These are phyloP conservation scores for Crocidura indochinensis DNA, from an alignment of 2,797 vertebrate species.

Conservation along the genomic window DNA sequence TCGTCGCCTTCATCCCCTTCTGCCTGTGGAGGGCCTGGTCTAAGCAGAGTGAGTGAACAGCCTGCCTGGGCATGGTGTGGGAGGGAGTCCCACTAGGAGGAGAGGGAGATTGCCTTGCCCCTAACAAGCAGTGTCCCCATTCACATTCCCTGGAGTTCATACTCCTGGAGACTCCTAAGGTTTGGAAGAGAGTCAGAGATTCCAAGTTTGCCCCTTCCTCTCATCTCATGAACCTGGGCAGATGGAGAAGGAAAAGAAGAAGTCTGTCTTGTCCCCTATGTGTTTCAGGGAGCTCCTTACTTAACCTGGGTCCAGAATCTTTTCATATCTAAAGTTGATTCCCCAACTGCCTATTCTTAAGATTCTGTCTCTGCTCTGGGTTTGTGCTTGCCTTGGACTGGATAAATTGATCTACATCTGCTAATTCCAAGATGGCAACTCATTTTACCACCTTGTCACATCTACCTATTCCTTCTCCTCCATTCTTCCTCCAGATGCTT, in stretches of 20 bases:
- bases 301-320: neutral
- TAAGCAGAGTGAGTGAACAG: conserved; percentile 95
- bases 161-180: neutral
- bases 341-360: neutral
- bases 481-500: neutral
- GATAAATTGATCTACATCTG: neutral
- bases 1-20: conserved; percentile 98
- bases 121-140: neutral
- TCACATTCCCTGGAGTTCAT: too few species aligned
- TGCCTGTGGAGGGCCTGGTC: conserved; percentile 98
- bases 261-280: neutral
- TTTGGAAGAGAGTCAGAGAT: neutral
- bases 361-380: neutral
- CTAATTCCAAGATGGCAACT: neutral
- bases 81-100: too few species aligned
- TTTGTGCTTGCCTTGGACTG: neutral
- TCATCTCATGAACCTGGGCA: accelerated
- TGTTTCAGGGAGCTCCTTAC: neutral
- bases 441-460: neutral
- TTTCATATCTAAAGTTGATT: neutral
- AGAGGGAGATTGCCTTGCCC: neutral
- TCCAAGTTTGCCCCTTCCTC: neutral
- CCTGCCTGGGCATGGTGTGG: neutral
- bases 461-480: neutral
- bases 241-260: neutral